Evolutionary conservation across 2,888 invertebrate species (phyloP), one percentile per base, ranked within the genome.

Genomic region (Drosophila rubida): DNA sequence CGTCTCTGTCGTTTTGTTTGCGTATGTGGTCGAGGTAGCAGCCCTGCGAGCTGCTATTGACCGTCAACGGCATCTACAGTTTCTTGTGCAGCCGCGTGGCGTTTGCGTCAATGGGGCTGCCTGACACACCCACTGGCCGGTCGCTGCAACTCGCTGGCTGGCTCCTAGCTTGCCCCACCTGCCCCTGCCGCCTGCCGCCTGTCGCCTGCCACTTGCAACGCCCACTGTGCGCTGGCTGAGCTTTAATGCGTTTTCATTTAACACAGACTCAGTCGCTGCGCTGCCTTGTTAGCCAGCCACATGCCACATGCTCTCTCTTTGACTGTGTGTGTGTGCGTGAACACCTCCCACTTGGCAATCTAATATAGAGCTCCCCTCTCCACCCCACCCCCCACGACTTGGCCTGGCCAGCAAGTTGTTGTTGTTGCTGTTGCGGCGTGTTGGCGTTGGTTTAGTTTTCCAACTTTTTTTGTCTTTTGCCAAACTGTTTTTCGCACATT

Each of bases 271-370:
- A 58, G 49, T 54, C 32, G 42, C 65, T 78, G 80, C 32, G 42
- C 65, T 78, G 80, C 66, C 68, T 83, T 82, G 78, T 82, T 83
- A 78, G 74, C 68, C 53, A 30, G 7, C 48, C 55, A 32, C 30
- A 32, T 48, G 41, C 6, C 25, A 6, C 25, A 25, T 4, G 37
- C n/a, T n/a, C n/a, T n/a, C n/a, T n/a, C n/a, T n/a, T n/a, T n/a
- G n/a, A n/a, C n/a, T 57, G 30, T 42, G 30, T 45, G 32, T 44
- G 32, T 82, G 79, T 80, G 77, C 22, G 80, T 69, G 74, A 80
- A 85, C 80, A 82, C 88, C 89, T 88, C 89, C 88, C 83, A 89
- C 88, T 89, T 88, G 79, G 84, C 87, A 87, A 88, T 88, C 88
- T 78, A 88, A 88, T 86, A 89, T 82, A 85, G 81, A 82, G 78